Evolutionary conservation across 2,113 vertebrate species (phyloP), one percentile per base, ranked within the genome.

Genomic region (Chionomys nivalis): DNA sequence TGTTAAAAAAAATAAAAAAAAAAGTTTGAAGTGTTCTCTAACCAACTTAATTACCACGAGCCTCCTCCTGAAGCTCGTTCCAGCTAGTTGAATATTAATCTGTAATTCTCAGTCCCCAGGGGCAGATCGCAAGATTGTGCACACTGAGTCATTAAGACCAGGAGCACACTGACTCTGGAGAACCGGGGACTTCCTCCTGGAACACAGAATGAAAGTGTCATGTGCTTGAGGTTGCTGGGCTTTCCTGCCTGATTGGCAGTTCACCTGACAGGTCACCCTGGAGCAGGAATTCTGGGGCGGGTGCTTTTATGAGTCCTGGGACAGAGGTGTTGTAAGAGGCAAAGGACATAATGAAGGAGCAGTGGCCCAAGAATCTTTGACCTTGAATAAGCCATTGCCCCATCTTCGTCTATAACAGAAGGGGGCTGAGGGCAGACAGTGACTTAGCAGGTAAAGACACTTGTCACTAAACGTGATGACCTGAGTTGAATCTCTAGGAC

Each of bases 31-130:
- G 94, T 95, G 90, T 97, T 97, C 96, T 96, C 91, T 92, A 94
- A 96, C 96, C 90, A 97, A 96, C 95, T 96, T 96, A 97, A 98
- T 97, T 97, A 97, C 96, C 96, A 81, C 31, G 1, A 96, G 95
- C 93, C 94, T 97, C 97, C 94, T 97, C 92, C 89, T 91, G 95
- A 97, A 96, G 96, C 96, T 96, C 21, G 6, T 96, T 97, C 94
- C 94, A 97, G 97, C 96, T 95, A 96, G 93, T 95, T 94, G 98
- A 97, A 97, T 98, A 98, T 98, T 98, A 98, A 97, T 95, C 97
- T 97, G 83, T 75, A 95, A 95, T 97, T 97, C 96, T 91, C 95
- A 97, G 96, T 98, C 98, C 96, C 97, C 24, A 98, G 98, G 89
- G 79, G 70, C 96, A 96, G 95, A 97, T 68, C 70, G 90, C 87